Evolutionary conservation across 1,140 invertebrate genomes (phyloP), one percentile per base, ranked within the genome.

Genomic region (Drosophila tani): DNA sequence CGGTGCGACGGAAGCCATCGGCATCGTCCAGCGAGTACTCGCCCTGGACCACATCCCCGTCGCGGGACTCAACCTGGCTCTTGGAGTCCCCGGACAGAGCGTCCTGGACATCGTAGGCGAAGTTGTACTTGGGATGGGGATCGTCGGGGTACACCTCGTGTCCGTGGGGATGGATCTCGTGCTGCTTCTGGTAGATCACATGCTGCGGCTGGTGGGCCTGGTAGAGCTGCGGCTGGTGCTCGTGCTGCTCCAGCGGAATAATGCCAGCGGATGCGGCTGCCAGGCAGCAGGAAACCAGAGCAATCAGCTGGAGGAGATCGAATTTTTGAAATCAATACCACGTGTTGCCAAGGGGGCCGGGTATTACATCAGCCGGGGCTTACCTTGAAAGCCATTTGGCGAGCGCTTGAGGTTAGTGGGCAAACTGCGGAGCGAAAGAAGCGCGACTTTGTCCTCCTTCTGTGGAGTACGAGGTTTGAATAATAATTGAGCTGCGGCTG

Each of bases 41-140:
- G 35, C 83, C 92, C 73, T 93, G 93, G 41, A 95, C 94, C 12
- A 93, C 92, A 84, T 95, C 95, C 15, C 95, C 95, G n/a, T 94
- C 93, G 29, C 95, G 92, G 53, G 92, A 93, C 93, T 95, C 95
- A 66, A 94, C 92, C 74, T 95, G 94, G 60, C 93, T 93, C 93
- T 95, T 95, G 70, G 93, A 93, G 77, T 95, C 94, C 2, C 95
- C 94, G 56, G 94, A 95, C 58, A 93, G 81, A 12, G 93, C 92
- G 82, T 95, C 94, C 80, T 94, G 91, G 17, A 94, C 92, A 58
- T 93, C 92, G 64, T 94, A 94, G 43, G 91, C 93, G 75, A 92
- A 94, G 68, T 91, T 92, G 93, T 94, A 94, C 77, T 94, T 93
- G 63, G 94, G 94, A 87, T 94, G 91, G 9, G 94, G 93, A 82